Conservation (phyloP, 2,113 vertebrate species). For the Hydrolagus affinis region DNA sequence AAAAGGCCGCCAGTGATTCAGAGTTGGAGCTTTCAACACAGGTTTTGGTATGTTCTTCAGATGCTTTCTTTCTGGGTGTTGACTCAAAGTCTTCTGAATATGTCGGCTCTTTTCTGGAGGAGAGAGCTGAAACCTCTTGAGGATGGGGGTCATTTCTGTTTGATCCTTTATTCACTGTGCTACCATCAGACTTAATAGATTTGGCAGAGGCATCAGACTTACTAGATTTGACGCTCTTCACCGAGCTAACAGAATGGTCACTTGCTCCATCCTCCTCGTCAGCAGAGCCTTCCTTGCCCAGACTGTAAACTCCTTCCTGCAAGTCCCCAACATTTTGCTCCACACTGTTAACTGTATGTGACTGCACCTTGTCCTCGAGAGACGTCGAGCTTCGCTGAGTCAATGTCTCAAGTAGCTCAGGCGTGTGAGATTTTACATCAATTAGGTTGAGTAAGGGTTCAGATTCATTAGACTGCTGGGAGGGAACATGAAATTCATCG, state of each 20-base stretch:
- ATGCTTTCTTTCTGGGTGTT: conserved; percentile 48
- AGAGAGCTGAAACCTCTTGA: conserved; percentile 40
- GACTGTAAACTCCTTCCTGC: conserved; percentile 17
- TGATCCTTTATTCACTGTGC: not conserved
- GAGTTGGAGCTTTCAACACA: conserved; percentile 54
- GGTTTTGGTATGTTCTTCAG: conserved; percentile 41
- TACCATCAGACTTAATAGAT: not conserved
- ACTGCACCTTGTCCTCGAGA: conserved; percentile 36
- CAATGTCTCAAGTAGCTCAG: not conserved
- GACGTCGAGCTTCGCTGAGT: conserved; percentile 30
- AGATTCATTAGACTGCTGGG: conserved; percentile 43
- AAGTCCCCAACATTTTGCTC: conserved; percentile 36
- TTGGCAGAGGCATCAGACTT: not conserved
- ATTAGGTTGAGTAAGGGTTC: conserved; percentile 50
- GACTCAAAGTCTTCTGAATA: conserved; percentile 55
- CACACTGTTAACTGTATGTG: conserved; percentile 38
- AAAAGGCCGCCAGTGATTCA: conserved; percentile 51
- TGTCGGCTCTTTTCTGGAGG: conserved; percentile 41
- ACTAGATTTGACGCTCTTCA: conserved; percentile 34
- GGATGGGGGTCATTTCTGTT: conserved; percentile 42
- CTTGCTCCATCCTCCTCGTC: conserved; percentile 37
- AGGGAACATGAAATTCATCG: conserved; percentile 35
- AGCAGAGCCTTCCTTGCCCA: conserved; percentile 31
- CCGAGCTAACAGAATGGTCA: conserved; percentile 31
- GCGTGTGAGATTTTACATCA: conserved; percentile 38